These are phyloP conservation scores for Monarcha castaneiventris DNA, from an alignment of 2,113 vertebrate genomes.

Conservation along the genomic window DNA sequence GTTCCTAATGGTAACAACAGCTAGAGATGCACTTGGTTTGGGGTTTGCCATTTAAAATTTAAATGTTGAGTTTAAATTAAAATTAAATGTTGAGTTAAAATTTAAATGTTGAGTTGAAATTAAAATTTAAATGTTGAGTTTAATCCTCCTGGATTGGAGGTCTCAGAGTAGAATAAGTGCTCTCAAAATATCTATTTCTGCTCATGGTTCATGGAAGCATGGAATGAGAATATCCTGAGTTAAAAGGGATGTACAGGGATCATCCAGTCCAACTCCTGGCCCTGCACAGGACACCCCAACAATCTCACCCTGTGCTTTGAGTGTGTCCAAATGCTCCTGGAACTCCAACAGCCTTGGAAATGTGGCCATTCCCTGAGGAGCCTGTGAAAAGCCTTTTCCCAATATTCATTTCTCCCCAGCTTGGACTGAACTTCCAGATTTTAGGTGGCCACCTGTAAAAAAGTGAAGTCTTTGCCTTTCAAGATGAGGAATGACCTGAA, in stretches of 20 bases:
- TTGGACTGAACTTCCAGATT: not conserved
- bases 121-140: not conserved
- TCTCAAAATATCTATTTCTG: not conserved
- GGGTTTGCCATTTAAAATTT: not conserved
- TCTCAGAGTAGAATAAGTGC: not conserved
- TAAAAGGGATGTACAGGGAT: not conserved
- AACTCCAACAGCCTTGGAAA: not conserved
- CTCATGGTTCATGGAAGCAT: not conserved
- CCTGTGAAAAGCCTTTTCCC: not conserved
- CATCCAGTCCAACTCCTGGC: not conserved
- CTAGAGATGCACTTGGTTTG: not conserved
- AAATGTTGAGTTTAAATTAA: not conserved
- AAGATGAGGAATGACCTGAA: not conserved
- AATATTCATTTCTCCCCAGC: accelerated
- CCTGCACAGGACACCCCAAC: not conserved
- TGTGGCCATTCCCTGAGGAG: not conserved
- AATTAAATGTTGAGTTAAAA: not conserved
- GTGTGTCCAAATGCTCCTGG: not conserved
- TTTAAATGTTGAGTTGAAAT: not conserved
- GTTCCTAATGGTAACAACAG: not conserved
- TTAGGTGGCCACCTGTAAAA: not conserved
- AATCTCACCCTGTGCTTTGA: not conserved
- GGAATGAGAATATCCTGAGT: too few species aligned
- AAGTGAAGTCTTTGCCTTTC: not conserved
- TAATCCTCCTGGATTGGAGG: not conserved